phyloP scores from a whole-genome alignment of 1,140 invertebrate genomes.

The Cheumatopsyche charites region DNA sequence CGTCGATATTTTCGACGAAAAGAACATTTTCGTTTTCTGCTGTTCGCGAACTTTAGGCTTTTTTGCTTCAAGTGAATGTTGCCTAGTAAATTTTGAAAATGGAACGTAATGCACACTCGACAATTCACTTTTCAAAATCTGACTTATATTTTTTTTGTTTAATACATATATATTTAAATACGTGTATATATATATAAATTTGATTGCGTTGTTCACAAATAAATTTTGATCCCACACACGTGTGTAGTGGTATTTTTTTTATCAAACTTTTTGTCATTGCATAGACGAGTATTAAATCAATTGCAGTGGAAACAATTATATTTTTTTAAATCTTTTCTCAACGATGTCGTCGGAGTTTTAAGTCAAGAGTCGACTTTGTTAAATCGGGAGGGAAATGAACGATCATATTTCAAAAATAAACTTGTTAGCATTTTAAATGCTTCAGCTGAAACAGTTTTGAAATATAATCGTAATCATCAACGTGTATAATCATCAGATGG shows the following conservation, averaged over 20 bases:
- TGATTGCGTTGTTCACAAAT: not conserved
- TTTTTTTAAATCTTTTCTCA: slow-evolving; percentile 25
- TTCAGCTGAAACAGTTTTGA: too few relatives aligned
- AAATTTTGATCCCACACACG: not conserved
- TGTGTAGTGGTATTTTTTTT: not conserved
- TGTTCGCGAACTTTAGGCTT: too few relatives aligned
- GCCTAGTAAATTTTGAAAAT: too few relatives aligned
- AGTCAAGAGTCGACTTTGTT: slow-evolving; percentile 22
- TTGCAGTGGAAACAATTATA: slow-evolving; percentile 24
- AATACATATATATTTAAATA: too few relatives aligned
- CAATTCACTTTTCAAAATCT: not conserved
- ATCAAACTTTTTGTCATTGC: slow-evolving; percentile 8
- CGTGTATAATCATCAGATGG: not conserved
- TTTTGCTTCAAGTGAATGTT: too few relatives aligned
- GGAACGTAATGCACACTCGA: slow-evolving; percentile 19
- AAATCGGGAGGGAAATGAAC: not conserved
- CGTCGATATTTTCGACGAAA: too few relatives aligned
- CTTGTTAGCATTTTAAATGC: not conserved
- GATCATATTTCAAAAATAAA: too few relatives aligned
- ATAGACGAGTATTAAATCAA: slow-evolving; percentile 24
- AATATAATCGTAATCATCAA: too few relatives aligned
- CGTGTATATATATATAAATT: not conserved
- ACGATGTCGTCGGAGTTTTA: not conserved
- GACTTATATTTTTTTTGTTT: not conserved
- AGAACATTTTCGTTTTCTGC: too few relatives aligned